phyloP scores from a whole-genome alignment of 1,140 invertebrate genomes.

The Meteorus sp. region DNA sequence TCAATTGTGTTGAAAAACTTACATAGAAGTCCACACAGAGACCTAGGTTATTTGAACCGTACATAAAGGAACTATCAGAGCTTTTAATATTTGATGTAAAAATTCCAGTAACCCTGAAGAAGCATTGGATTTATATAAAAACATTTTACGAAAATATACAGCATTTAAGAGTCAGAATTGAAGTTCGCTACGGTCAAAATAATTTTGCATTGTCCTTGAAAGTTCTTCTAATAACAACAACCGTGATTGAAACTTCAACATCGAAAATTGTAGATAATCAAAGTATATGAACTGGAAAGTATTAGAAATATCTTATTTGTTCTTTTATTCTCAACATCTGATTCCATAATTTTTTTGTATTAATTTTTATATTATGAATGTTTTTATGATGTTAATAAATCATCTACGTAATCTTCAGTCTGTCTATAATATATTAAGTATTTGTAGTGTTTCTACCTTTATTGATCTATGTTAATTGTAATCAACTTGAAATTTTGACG shows the following conservation, averaged over 20 bases:
- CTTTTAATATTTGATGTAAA: not conserved
- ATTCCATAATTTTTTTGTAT: not conserved
- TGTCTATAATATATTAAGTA: not conserved
- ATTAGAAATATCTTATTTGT: too few relatives aligned
- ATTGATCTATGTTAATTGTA: conserved; percentile 1
- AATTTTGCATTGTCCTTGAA: not conserved
- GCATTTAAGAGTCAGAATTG: not conserved
- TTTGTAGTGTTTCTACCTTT: not conserved
- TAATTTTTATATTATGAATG: not conserved
- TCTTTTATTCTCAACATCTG: not conserved
- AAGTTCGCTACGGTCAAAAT: not conserved
- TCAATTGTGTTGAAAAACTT: not conserved
- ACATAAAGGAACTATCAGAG: not conserved
- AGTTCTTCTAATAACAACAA: not conserved
- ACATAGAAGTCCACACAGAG: conserved; percentile 2
- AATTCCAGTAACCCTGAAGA: not conserved
- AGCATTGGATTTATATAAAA: not conserved
- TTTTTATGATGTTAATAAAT: conserved; percentile 1
- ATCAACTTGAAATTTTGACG: not conserved
- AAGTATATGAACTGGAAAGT: too few relatives aligned
- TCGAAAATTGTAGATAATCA: conserved; percentile 7
- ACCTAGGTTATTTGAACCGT: not conserved
- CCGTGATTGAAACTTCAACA: not conserved
- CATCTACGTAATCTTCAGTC: not conserved
- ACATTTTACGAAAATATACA: too few relatives aligned